These are phyloP conservation scores for Neodiprion pinetum DNA, from an alignment of 1,140 invertebrate species.

Conservation along the genomic window DNA sequence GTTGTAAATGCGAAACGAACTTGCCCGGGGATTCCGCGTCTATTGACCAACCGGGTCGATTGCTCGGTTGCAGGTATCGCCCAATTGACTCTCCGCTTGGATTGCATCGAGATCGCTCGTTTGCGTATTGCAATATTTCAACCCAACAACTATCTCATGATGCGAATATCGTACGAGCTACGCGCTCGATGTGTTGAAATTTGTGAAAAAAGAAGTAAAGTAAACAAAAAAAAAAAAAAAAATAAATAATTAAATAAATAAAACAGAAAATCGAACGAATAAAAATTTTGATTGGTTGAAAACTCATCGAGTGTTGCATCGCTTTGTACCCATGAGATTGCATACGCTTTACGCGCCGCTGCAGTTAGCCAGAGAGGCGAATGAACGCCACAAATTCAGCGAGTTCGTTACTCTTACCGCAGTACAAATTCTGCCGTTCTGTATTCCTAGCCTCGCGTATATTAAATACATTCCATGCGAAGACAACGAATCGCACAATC, in stretches of 20 bases:
- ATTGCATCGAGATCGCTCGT: background rate
- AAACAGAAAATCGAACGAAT: no score
- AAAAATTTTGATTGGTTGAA: no score
- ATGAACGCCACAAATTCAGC: background rate
- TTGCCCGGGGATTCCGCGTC: background rate
- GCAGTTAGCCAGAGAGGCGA: background rate
- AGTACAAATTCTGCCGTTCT: no score
- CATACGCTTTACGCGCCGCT: no score
- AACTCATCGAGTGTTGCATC: no score
- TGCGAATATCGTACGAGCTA: background rate
- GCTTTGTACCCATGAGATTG: no score
- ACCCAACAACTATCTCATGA: background rate
- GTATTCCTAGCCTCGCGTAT: background rate
- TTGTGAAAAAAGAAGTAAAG: no score
- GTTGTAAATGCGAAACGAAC: background rate
- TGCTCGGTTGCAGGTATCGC: background rate
- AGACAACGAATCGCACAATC: background rate
- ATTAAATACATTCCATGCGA: background rate
- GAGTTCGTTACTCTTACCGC: background rate
- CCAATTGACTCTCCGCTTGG: background rate
- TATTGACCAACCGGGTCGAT: background rate
- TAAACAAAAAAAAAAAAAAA: no score
- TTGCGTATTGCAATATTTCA: conserved; percentile 1
- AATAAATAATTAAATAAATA: no score
- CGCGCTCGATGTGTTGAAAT: no score